These are phyloP conservation scores for Sinhomidia bicolor DNA, from an alignment of 2,888 invertebrate genomes.

Conservation along the genomic window DNA sequence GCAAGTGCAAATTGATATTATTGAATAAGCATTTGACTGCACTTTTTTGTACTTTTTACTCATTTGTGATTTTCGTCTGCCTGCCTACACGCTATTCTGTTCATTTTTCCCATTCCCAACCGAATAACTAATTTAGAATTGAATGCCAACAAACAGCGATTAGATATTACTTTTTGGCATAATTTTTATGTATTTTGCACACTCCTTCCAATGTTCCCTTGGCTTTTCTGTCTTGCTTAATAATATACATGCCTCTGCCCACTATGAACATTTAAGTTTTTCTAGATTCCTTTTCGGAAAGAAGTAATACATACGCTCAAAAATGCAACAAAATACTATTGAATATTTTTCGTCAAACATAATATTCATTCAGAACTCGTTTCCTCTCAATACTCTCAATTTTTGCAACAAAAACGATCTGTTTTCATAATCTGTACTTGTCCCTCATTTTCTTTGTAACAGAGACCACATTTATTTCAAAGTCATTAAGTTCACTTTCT, in stretches of 20 bases:
- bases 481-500: constrained; percentile 34
- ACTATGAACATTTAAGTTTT: not conserved
- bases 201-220: not conserved
- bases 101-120: too few species aligned
- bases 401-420: constrained; percentile 43
- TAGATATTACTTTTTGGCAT: constrained; percentile 58
- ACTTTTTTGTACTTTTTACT: not conserved
- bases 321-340: constrained; percentile 12
- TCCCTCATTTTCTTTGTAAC: constrained; percentile 20
- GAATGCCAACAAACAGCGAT: constrained; percentile 44
- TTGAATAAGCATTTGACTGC: too few species aligned
- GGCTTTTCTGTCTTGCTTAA: not conserved
- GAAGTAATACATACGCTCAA: not conserved
- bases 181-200: constrained; percentile 27
- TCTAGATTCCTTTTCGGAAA: not conserved
- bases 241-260: not conserved
- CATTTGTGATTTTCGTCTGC: not conserved
- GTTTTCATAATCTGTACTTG: constrained; percentile 38
- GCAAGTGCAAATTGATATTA: too few species aligned
- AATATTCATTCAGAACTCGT: not conserved
- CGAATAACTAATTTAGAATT: constrained; percentile 23
- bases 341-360: constrained; percentile 5
- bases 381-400: constrained; percentile 33
- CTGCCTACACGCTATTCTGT: too few species aligned
- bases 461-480: not conserved